Evolutionary conservation across 2,113 vertebrate species (phyloP), one percentile per base, ranked within the genome.

Genomic region (Corythoichthys intestinalis): DNA sequence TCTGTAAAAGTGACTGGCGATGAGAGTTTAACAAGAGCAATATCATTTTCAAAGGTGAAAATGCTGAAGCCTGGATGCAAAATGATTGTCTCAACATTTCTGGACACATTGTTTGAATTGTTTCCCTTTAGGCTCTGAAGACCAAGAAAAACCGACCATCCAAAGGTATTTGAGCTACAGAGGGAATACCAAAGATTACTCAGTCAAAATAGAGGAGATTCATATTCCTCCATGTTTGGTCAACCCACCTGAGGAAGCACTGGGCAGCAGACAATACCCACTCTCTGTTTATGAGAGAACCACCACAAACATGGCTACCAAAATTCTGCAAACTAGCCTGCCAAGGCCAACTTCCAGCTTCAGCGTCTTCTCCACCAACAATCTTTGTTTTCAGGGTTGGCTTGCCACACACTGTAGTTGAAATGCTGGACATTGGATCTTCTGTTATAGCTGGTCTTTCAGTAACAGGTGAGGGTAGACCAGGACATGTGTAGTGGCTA

Each of bases 181-280:
- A 28, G 48, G 20, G 7, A 17, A 46, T 3, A 12, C 10, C 65
- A 2, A 56, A 20, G 7, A 8, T 37, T 6, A 53, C 1, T 6
- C 12, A 10, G 9, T n/a, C 13, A 14, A 53, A 39, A 4, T 10
- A n/a, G 48, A 53, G 17, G 37, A 39, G 38, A 38, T 20, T 6
- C 2, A 14, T n/a, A 1, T 17, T 6, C 4, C 1, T 34, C 35
- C 13, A 48, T 14, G 20, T 47, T 14, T 4, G 13, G 39, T 1
- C 15, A 0, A 53, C 88, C 79, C 54, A 89, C 90, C 68, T 65
- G 70, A 73, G 71, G n/a, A 77, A 72, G 80, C 94, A 94, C 82
- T 94, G 93, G 10, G 88, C 93, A 1, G 93, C 93, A 2, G 89
- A 92, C 13, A 94, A 70, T 6, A 94, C 85, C 70, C 90, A 91